These are phyloP conservation scores for Pyrgus malvae DNA, from an alignment of 2,888 invertebrate species.

Conservation along the genomic window DNA sequence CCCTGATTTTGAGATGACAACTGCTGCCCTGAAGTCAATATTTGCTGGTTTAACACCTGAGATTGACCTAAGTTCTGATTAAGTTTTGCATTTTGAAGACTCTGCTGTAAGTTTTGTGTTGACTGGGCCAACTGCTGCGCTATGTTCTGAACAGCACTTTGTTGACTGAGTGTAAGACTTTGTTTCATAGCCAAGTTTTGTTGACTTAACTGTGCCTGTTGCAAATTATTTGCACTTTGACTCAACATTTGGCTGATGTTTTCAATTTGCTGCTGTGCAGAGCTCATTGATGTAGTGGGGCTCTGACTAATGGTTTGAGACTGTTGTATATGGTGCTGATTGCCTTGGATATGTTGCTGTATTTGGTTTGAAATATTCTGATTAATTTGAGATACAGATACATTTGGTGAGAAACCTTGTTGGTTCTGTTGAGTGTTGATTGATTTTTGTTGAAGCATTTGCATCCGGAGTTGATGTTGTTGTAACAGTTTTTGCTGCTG, in stretches of 20 bases:
- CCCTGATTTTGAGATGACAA: slow-evolving; percentile 65
- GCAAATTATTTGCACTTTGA: slow-evolving; percentile 73
- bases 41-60: slow-evolving; percentile 71
- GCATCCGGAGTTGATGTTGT: slow-evolving; percentile 81
- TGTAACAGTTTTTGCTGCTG: slow-evolving; percentile 81
- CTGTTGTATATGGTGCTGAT: slow-evolving; percentile 70
- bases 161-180: slow-evolving; percentile 67
- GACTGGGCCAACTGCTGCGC: slow-evolving; percentile 73
- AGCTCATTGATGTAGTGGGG: slow-evolving; percentile 73
- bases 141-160: slow-evolving; percentile 72
- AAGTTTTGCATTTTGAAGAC: slow-evolving; percentile 73
- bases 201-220: slow-evolving; percentile 68
- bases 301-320: slow-evolving; percentile 59
- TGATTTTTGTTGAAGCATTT: slow-evolving; percentile 58
- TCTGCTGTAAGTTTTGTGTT: slow-evolving; percentile 64
- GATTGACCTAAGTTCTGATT: slow-evolving; percentile 67
- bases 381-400: slow-evolving; percentile 66
- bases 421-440: slow-evolving; percentile 41
- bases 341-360: slow-evolving; percentile 67
- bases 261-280: slow-evolving; percentile 84
- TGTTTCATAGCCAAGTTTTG: slow-evolving; percentile 74
- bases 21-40: slow-evolving; percentile 76
- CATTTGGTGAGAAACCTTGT: slow-evolving; percentile 65
- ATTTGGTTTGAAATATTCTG: slow-evolving; percentile 67
- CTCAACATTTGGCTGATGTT: slow-evolving; percentile 82